These are phyloP conservation scores for Bombus breviceps DNA, from an alignment of 1,140 invertebrate genomes.

Conservation along the genomic window DNA sequence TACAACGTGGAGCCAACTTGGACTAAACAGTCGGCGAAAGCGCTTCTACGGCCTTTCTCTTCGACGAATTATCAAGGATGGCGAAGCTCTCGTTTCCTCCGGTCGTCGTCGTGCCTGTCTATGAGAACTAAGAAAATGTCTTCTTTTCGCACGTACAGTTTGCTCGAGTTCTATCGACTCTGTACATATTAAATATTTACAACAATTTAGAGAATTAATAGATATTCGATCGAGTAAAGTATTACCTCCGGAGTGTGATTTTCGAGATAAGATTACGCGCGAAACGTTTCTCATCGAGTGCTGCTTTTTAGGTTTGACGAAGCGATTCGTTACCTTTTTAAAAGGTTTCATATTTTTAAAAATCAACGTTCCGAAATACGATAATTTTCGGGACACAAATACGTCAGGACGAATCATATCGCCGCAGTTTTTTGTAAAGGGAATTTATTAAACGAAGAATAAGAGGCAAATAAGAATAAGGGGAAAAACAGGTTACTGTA, in stretches of 20 bases:
- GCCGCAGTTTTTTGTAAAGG: neutral
- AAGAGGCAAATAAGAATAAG: constrained; percentile 19
- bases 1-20: constrained; percentile 23
- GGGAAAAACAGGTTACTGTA: constrained; percentile 54
- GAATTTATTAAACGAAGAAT: constrained; percentile 48
- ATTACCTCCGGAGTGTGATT: constrained; percentile 17
- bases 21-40: constrained; percentile 54
- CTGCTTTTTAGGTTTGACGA: neutral
- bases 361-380: neutral
- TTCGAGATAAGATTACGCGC: constrained; percentile 28
- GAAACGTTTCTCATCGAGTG: too few relatives aligned
- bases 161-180: neutral
- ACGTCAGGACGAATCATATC: neutral
- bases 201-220: neutral
- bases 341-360: too few relatives aligned
- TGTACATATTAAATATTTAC: neutral
- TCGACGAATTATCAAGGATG: constrained; percentile 54
- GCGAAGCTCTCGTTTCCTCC: constrained; percentile 6
- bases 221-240: neutral
- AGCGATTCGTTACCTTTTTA: too few relatives aligned
- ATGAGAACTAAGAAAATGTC: neutral
- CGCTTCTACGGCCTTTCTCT: constrained; percentile 62
- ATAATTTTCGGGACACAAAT: neutral
- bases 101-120: neutral
- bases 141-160: neutral